phyloP scores from a whole-genome alignment of 2,113 vertebrate species.

The Octodon degus region DNA sequence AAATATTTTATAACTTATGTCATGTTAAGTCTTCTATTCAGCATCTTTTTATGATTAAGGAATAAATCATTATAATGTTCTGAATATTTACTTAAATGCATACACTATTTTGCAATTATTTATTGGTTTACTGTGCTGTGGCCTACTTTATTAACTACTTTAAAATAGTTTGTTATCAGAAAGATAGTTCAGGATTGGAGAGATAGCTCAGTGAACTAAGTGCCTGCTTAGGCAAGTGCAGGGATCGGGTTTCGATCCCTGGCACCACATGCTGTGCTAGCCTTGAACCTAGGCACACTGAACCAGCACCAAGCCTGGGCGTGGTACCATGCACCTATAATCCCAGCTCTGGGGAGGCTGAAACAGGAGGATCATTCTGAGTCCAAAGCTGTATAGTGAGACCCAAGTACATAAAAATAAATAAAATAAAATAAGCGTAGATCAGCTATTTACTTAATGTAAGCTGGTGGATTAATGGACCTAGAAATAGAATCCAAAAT shows the following conservation, averaged over 20 bases:
- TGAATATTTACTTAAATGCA: conserved; percentile 17
- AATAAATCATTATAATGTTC: background rate
- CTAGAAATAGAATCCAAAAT: conserved; percentile 27
- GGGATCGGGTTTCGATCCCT: no score
- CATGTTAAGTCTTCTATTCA: background rate
- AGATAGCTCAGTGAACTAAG: no score
- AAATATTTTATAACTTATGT: conserved; percentile 51
- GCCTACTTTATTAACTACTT: conserved; percentile 38
- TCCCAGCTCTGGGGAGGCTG: no score
- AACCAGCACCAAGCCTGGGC: no score
- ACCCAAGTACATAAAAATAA: no score
- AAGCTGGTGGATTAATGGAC: conserved; percentile 41
- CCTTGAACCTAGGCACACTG: no score
- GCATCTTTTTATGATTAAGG: conserved; percentile 23
- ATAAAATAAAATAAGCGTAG: background rate
- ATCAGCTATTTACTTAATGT: conserved; percentile 19
- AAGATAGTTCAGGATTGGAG: background rate
- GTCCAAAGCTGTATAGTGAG: no score
- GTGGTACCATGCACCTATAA: no score
- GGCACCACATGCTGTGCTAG: no score
- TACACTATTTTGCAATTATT: background rate
- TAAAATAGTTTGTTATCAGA: background rate
- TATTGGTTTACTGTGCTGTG: background rate
- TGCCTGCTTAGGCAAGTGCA: no score
- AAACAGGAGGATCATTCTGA: no score